phyloP scores from a whole-genome alignment of 2,113 vertebrate species.

The Cyprinus carpio region DNA sequence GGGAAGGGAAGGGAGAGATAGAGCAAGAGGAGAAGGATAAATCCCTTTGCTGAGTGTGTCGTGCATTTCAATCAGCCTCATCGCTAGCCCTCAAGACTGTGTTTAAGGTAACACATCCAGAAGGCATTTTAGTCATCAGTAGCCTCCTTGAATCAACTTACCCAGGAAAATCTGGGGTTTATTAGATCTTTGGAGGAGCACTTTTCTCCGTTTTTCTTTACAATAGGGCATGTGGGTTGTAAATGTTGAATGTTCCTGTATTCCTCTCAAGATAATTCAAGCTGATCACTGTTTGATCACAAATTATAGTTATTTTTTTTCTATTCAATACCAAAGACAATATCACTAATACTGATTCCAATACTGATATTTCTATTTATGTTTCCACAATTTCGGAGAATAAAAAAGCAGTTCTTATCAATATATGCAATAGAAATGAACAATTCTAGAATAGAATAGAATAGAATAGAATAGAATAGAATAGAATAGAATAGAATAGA shows the following conservation, averaged over 20 bases:
- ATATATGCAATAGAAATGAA: background rate
- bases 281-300: constrained; percentile 4
- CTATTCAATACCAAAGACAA: background rate
- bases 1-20: background rate
- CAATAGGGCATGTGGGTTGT: background rate
- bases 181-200: background rate
- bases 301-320: background rate
- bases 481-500: background rate
- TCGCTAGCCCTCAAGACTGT: constrained; percentile 13
- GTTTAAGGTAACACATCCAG: constrained; percentile 20
- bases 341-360: background rate
- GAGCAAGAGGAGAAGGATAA: constrained; percentile 28
- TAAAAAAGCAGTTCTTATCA: background rate
- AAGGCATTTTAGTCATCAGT: constrained; percentile 22
- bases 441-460: background rate
- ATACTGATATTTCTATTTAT: background rate
- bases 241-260: background rate
- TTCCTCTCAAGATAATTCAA: background rate
- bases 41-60: constrained; percentile 40
- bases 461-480: background rate
- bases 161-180: background rate
- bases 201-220: background rate
- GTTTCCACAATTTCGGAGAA: background rate
- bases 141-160: background rate
- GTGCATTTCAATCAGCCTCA: constrained; percentile 43